Evolutionary conservation across 2,888 invertebrate genomes (phyloP).

Genomic region (Odontocolon sp.): DNA sequence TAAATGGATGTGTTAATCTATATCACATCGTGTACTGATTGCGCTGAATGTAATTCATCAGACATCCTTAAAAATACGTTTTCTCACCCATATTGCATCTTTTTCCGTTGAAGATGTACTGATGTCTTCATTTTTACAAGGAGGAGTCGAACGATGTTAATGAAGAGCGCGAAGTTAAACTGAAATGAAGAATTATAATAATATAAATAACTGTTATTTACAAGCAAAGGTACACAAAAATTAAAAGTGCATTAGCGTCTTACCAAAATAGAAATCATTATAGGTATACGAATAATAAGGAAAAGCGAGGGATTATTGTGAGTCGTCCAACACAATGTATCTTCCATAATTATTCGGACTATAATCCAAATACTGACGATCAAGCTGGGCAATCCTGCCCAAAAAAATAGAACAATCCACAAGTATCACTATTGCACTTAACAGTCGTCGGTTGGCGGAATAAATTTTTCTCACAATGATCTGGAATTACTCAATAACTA

Average conservation of each 20-base stretch:
- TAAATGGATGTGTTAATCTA: too few relatives aligned
- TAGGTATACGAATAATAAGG: slow-evolving; percentile 83
- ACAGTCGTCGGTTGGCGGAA: too few relatives aligned
- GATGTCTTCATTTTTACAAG: slow-evolving; percentile 83
- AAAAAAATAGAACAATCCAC: slow-evolving; percentile 18
- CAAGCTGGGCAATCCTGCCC: slow-evolving; percentile 82
- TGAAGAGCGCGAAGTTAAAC: slow-evolving; percentile 85
- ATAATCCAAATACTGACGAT: slow-evolving; percentile 84
- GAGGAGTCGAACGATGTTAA: slow-evolving; percentile 84
- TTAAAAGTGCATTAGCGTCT: slow-evolving; percentile 62
- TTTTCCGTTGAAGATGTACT: slow-evolving; percentile 83
- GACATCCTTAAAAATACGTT: slow-evolving; percentile 38
- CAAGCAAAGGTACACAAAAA: neutral
- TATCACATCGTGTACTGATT: too few relatives aligned
- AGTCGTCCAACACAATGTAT: slow-evolving; percentile 84
- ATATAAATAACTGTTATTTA: neutral
- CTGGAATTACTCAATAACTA: too few relatives aligned
- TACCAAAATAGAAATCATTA: slow-evolving; percentile 84
- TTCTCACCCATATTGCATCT: slow-evolving; percentile 83
- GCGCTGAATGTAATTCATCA: too few relatives aligned
- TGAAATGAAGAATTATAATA: slow-evolving; percentile 74
- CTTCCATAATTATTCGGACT: slow-evolving; percentile 82
- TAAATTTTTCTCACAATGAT: too few relatives aligned
- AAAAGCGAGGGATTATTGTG: slow-evolving; percentile 81
- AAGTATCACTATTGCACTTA: too few relatives aligned